Evolutionary conservation across 2,888 invertebrate genomes (phyloP), one percentile per base, ranked within the genome.

Genomic region (Melolontha melolontha): DNA sequence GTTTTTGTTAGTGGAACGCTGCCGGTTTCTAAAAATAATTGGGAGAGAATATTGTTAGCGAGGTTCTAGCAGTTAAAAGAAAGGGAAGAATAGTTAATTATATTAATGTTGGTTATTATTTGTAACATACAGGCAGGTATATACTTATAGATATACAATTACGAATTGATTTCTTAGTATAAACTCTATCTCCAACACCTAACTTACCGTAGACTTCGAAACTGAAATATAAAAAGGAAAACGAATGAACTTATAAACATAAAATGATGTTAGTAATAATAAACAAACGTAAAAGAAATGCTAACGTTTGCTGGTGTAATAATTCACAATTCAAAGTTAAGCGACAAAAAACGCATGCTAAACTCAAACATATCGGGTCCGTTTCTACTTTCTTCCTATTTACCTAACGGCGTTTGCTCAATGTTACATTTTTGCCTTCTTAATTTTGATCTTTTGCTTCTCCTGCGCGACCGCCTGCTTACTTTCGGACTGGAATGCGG

Each of bases 1-100:
- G 72, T 71, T 72, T 75, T 75, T 73, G 75, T 81, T 82, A 82
- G 79, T 80, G 74, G 78, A 72, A 77, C 80, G 79, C 77, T 78
- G 81, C 78, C 78, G 79, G 77, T 75, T 82, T 84, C 83, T 84
- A 84, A 78, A 84, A 83, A 82, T 79, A 76, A 83, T 78, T 78
- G 78, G 79, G 81, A 79, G 79, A 79, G 81, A 81, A 81, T 79
- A 79, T 71, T 77, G 78, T 83, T 83, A 84, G 81, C 78, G 74
- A 74, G 80, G 78, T 76, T 75, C 80, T 82, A 82, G 81, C 81
- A 76, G 75, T 78, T 73, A 70, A 68, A 42, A 69, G 41, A 49
- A 62, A 50, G 66, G 39, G 41, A 27, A 41, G 50, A 10, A 52
- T 29, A 67, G 66, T 47, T 66, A 66, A 64, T 17, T 62, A 57